phyloP scores from a whole-genome alignment of 1,140 invertebrate genomes.

The Heliconius hewitsoni region DNA sequence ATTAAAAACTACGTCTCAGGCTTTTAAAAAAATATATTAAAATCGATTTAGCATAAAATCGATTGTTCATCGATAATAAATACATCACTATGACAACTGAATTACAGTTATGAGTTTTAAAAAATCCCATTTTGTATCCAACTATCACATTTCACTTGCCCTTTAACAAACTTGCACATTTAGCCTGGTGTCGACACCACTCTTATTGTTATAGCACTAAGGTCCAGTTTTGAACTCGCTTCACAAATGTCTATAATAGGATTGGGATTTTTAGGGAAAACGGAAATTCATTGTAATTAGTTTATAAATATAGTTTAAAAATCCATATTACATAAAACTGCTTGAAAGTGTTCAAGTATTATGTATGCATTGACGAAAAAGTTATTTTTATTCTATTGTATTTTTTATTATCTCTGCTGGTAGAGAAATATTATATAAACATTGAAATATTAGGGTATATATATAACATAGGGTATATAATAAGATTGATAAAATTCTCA shows the following conservation, averaged over 20 bases:
- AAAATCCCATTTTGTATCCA: neutral
- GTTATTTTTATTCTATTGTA: neutral
- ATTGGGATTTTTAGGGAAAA: neutral
- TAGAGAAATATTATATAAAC: too few relatives aligned
- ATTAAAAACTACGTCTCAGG: neutral
- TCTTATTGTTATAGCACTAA: constrained; percentile 34
- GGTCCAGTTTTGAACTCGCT: constrained; percentile 23
- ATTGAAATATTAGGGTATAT: too few relatives aligned
- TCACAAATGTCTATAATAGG: constrained; percentile 9
- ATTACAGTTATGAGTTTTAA: neutral
- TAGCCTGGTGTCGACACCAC: constrained; percentile 38
- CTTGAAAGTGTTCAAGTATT: neutral
- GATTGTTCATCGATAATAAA: neutral
- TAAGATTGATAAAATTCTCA: neutral
- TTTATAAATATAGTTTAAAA: neutral
- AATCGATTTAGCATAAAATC: neutral
- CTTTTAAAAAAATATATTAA: neutral
- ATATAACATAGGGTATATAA: too few relatives aligned
- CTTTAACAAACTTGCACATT: constrained; percentile 53
- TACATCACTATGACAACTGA: constrained; percentile 9
- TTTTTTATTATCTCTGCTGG: neutral
- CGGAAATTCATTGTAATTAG: neutral
- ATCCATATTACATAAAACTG: neutral
- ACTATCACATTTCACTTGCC: constrained; percentile 31
- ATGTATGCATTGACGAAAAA: neutral